Base-by-base conservation (phyloP, 2,797 vertebrate genomes). In the Acomys russatus region DNA sequence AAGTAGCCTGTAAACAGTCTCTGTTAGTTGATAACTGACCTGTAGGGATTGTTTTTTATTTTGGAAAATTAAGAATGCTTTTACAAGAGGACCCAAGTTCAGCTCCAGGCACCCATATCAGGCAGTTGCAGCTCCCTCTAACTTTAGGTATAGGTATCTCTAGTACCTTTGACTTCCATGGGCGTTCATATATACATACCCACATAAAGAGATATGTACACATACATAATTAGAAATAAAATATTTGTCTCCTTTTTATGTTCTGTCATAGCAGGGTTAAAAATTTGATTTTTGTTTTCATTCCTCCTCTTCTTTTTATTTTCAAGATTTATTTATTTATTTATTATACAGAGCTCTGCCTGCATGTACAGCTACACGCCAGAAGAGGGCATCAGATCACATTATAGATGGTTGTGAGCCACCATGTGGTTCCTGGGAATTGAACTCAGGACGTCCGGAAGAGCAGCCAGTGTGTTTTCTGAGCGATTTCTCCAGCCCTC, bases 241-340 rank as follows among this genome's bases (percentile, higher is more conserved):
- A 25, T 95, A 79, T 80, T 93, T 94, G 63, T 74, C 20, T 94
- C 71, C n/a, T 79, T 88, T 95, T 91, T 3, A 91, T 84, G 61
- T 76, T 91, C 92, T 93, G 85, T 7, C 14, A 54, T 59, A 94
- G 64, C 44, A 90, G n/a, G 73, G 33, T 20, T 88, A 76, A 76
- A 28, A 78, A 73, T 94, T 93, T 94, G 49, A 86, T 88, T 93
- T 90, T 85, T 2, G 4, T 17, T 92, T 66, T 79, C 20, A 61
- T 93, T 87, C 83, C 63, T 64, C 18, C 1, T 11, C 18, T 59
- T 6, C 28, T 78, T n/a, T 33, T 68, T 15, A 33, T 71, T n/a
- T 68, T 33, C 6, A n/a, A 70, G 15, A 73, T 44, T 44, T 44
- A 44, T 44, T 44, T 44, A 44, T 18, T 44, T 44, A 44, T 44